Evolutionary conservation across 2,113 vertebrate species (phyloP), one percentile per base, ranked within the genome.

Genomic region (Leptocoma aspasia): DNA sequence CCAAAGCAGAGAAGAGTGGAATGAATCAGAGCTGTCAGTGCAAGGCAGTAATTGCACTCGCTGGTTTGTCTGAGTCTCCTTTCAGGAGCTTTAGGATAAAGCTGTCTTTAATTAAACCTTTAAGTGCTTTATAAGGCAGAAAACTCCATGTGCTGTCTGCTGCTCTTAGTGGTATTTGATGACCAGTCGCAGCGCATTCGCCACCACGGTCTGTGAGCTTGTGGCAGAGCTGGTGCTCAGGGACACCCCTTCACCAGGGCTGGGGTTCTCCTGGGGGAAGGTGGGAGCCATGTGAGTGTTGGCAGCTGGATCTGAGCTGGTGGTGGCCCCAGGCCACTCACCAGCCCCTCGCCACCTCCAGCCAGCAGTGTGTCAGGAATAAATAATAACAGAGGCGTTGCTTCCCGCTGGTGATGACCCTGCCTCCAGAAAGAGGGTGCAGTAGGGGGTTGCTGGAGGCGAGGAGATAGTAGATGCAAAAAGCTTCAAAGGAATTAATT

Each of bases 401-500:
- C 22, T 39, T 57, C 76, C 76, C 0, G 0, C 39, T 14, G 52
- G 73, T 82, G 72, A 20, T 37, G 78, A 82, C 92, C 92, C 86
- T 65, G 68, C 83, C 71, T 84, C 71, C 60, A 45, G 6, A 75
- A 76, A 37, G 47, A 35, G 64, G 83, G 84, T 27, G 60, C 35
- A 6, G 88, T 53, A 82, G 90, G 30, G 47, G 68, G 66, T 65
- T 2, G 28, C 88, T 59, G 93, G 53, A 24, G 77, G 81, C 11
- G 1, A 42, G 50, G 86, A 79, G 94, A 82, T 72, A 68, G 80
- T 9, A 2, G 30, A 39, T 76, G 90, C 64, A 28, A 63, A 79
- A 94, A 69, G 90, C 94, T 94, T 96, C 95, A 96, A 94, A 95
- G 80, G 94, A 95, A 97, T 95, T 93, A 92, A 95, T 97, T 93